Base-by-base conservation (phyloP, 2,888 invertebrate genomes). In the Drosophila testacea region DNA sequence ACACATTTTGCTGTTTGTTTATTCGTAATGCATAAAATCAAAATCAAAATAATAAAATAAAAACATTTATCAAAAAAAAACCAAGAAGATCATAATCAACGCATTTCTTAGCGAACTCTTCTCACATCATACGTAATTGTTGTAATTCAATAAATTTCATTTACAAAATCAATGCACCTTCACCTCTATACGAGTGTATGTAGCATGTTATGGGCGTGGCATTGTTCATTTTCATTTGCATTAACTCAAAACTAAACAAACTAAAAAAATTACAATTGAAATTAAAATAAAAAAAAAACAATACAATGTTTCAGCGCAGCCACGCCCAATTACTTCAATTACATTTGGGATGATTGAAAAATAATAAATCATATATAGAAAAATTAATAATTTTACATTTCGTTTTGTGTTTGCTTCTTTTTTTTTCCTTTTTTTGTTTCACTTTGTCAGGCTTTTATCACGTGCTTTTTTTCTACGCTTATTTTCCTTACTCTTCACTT, bases 391-490 rank as follows among this genome's bases (percentile, higher is more conserved):
- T 56, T 44, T 36, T 16, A 34, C 42, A 46, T 46, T 56, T 56
- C 27, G 28, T 46, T 38, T 7, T 32, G 48, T 78, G 65, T 59
- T 44, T 85, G 66, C 28, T 56, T 67, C 50, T 54, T 60, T 57
- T 11, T 57, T 11, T 47, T 60, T 22, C 27, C 38, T 55, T 59
- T 39, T 27, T 50, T 59, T 47, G n/a, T 22, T 22, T 22, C 34
- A 38, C 46, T 46, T 74, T 73, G 60, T 82, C 74, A 73, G 68
- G 62, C 61, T 22, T 46, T 74, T 73, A 64, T 82, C 74, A 80
- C 74, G 62, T 63, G 61, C 55, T 52, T 73, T 51, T 34, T 73
- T 54, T 61, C 34, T 60, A 11, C 44, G 39, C 64, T 57, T 57
- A 16, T 55, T 47, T 57, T 13, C 27, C 44, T 41, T 61, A 36